Percentiles rank a stretch among this genome's conserved stretches.
phyloP scores from a whole-genome alignment of 2,113 vertebrate genomes.

The Typhlomys cinereus region DNA sequence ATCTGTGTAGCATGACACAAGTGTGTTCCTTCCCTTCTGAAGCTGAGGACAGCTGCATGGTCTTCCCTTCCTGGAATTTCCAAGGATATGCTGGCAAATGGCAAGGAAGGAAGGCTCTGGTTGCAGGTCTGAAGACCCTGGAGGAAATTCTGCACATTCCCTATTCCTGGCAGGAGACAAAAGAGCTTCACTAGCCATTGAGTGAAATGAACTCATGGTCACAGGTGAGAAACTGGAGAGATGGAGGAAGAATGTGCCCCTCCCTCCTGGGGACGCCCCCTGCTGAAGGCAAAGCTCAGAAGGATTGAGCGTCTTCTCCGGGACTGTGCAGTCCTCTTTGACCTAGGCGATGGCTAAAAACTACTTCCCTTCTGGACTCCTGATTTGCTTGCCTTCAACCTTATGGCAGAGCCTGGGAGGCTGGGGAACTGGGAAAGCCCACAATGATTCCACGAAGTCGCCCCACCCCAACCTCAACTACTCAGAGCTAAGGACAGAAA shows the following conservation, averaged over 20 bases:
- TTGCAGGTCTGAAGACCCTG: background rate
- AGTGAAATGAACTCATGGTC: fast-evolving
- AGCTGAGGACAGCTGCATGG: constrained; percentile 30
- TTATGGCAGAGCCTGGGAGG: background rate
- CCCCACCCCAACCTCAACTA: background rate
- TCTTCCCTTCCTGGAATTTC: background rate
- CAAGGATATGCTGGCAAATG: background rate
- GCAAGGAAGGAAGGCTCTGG: background rate
- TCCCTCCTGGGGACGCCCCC: background rate
- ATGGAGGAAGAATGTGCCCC: background rate
- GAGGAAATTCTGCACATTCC: background rate
- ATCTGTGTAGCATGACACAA: background rate
- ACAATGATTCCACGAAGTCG: fast-evolving
- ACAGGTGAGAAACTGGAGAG: background rate
- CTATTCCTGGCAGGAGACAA: background rate
- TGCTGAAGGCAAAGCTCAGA: background rate
- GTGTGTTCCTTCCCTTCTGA: constrained; percentile 63
- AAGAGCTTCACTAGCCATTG: background rate
- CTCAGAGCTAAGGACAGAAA: background rate
- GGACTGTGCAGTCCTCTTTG: background rate
- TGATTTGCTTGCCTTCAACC: background rate
- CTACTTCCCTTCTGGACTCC: background rate
- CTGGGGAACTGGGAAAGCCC: background rate
- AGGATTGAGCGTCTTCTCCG: background rate
- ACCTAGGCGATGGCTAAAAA: background rate